Percentiles rank a stretch among this genome's conserved stretches.
Evolutionary conservation across 2,888 invertebrate genomes (phyloP).

Genomic region (Hybos culiciformis): DNA sequence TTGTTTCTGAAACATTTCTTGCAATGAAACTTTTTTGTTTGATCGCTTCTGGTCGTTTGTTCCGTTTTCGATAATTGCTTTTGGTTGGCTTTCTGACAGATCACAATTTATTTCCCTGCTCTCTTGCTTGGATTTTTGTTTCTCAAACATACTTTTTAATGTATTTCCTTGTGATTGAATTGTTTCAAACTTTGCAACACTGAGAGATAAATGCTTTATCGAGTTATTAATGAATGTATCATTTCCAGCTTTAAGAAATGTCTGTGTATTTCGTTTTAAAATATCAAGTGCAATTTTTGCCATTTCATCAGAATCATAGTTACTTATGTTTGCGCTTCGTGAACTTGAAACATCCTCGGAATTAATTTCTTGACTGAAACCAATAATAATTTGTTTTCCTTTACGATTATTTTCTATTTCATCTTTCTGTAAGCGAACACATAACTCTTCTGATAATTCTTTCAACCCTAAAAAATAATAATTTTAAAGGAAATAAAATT

Average conservation of each 20-base stretch:
- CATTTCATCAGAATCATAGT: conserved; percentile 53
- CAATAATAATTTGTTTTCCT: conserved; percentile 63
- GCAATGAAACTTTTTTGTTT: neutral
- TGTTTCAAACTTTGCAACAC: conserved; percentile 64
- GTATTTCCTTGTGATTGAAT: conserved; percentile 39
- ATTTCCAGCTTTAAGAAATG: conserved; percentile 26
- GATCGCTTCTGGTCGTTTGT: no score
- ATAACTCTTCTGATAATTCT: conserved; percentile 69
- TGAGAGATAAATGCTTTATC: conserved; percentile 59
- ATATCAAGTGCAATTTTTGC: conserved; percentile 50
- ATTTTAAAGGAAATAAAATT: no score
- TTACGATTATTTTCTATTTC: conserved; percentile 63
- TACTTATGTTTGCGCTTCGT: conserved; percentile 45
- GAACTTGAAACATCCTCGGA: conserved; percentile 48
- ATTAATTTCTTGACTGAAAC: conserved; percentile 45
- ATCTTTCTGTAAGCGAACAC: conserved; percentile 71
- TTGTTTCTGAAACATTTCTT: neutral
- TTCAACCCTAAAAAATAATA: no score
- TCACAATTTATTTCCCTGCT: no score
- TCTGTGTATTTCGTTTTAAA: conserved; percentile 45
- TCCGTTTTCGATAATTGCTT: no score
- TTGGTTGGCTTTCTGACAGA: no score
- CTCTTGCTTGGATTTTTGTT: conserved; percentile 26
- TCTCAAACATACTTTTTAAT: conserved; percentile 45
- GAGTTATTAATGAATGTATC: conserved; percentile 36